These are phyloP conservation scores for Listronotus oregonensis DNA, from an alignment of 1,140 invertebrate species.

Conservation along the genomic window DNA sequence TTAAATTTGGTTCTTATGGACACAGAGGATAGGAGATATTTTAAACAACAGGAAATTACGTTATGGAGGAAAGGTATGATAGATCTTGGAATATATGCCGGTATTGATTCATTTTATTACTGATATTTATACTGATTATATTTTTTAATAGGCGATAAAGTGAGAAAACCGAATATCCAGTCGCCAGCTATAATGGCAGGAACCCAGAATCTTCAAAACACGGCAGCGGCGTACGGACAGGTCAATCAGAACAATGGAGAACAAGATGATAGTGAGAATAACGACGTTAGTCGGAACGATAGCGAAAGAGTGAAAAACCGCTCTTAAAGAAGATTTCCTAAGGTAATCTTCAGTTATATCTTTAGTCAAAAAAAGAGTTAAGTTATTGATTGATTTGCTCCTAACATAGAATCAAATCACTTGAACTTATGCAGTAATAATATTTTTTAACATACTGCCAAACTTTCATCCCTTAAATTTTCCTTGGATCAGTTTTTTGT, in stretches of 20 bases:
- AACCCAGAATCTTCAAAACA: conserved; percentile 47
- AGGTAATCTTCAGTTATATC: conserved; percentile 11
- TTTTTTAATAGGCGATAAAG: conserved; percentile 52
- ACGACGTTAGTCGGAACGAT: conserved; percentile 14
- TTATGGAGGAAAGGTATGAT: conserved; percentile 81
- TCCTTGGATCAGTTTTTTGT: too few species aligned
- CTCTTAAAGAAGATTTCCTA: conserved; percentile 44
- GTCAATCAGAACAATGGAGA: conserved; percentile 42
- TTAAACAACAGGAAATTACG: conserved; percentile 98
- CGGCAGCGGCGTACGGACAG: conserved; percentile 54
- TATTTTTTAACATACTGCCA: too few species aligned
- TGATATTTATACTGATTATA: conserved; percentile 1
- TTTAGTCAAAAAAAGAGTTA: background rate
- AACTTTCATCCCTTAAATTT: too few species aligned
- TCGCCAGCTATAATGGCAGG: conserved; percentile 63
- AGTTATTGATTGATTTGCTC: background rate
- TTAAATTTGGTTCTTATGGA: conserved; percentile 98
- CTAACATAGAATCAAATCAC: background rate
- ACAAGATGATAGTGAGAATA: conserved; percentile 39
- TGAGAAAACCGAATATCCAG: conserved; percentile 55
- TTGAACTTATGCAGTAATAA: too few species aligned
- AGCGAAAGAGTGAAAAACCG: conserved; percentile 24
- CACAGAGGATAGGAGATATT: conserved; percentile 98
- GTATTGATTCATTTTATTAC: background rate
- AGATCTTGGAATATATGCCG: too few species aligned